Evolutionary conservation across 2,888 invertebrate genomes (phyloP), one percentile per base, ranked within the genome.

Genomic region (Pseudoips prasinana): DNA sequence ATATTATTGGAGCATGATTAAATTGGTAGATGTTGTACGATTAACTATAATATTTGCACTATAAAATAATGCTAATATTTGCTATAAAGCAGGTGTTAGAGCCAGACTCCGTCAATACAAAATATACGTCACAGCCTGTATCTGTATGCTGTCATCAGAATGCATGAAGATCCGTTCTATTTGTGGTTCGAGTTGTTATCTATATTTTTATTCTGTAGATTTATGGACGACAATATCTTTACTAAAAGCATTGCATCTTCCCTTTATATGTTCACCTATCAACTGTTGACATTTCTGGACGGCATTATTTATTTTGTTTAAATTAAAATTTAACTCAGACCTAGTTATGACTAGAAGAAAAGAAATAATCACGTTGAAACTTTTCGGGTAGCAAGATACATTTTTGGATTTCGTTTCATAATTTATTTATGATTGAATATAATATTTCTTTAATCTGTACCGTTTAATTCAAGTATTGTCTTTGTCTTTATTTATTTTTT

Each of bases 241-340:
- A 30, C 19, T 38, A 40, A 37, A 34, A 39, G 50, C 46, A 53
- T 35, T 42, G 49, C 49, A 52, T 46, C 49, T 22, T 8, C 26
- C 46, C 34, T 27, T 26, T 46, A 33, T 18, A 39, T 46, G 39
- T 51, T 35, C 27, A 27, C 20, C 28, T 5, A 3, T 9, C 10
- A n/a, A n/a, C n/a, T n/a, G n/a, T 28, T 10, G 8, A 24, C 19
- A 32, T 19, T 22, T 19, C 29, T 38, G 35, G 31, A 30, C 25
- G n/a, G n/a, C n/a, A n/a, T n/a, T n/a, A n/a, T n/a, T n/a, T n/a
- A n/a, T n/a, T 6, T 18, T 5, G 18, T 5, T 18, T 18, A 5
- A 18, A 18, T 18, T 6, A 18, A 18, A 18, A 5, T 18, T 5
- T 5, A 18, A 18, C 6, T 18, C 18, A 18, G 18, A 18, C 18